Base-by-base conservation (phyloP, 2,888 invertebrate species). In the Pseudococcus longispinus region DNA sequence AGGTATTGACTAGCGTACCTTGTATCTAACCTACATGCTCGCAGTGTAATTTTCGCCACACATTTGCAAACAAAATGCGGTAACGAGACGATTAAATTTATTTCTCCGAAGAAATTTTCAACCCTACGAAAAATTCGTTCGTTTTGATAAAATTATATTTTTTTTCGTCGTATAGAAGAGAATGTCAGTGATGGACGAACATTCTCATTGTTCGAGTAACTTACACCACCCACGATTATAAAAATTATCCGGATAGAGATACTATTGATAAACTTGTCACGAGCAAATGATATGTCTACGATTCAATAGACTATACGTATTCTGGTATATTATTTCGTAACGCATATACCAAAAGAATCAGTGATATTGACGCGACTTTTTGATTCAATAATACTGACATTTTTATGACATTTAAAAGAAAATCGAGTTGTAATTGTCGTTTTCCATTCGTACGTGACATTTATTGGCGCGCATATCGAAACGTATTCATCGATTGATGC, bases 301-400 rank as follows among this genome's bases (percentile, higher is more conserved):
- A n/a, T n/a, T n/a, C n/a, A n/a, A n/a, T n/a, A n/a, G n/a, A n/a
- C n/a, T 29, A 15, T 70, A 23, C 60, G 70, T 70, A 70, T n/a
- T n/a, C n/a, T n/a, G n/a, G n/a, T n/a, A n/a, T n/a, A n/a, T 70
- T 70, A 32, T 70, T 26, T 65, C 60, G 60, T 20, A 37, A 65
- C 29, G 18, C 15, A 70, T 29, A 29, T 70, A 70, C 18, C 26
- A 18, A 26, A 29, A 29, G 26, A 29, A 60, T 70, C 29, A 32
- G 15, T 70, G 70, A 70, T 70, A 13, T 29, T 29, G 70, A 70
- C 70, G 70, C 70, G 70, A 70, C 70, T 70, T 70, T 70, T 70
- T 70, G 70, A 70, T 70, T 70, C 70, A 70, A 70, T 70, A 70
- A 70, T 29, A 29, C 29, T 70, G 70, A 70, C 70, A 70, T 70